Evolutionary conservation across 2,113 vertebrate species (phyloP).

Genomic region (Silurus asotus): DNA sequence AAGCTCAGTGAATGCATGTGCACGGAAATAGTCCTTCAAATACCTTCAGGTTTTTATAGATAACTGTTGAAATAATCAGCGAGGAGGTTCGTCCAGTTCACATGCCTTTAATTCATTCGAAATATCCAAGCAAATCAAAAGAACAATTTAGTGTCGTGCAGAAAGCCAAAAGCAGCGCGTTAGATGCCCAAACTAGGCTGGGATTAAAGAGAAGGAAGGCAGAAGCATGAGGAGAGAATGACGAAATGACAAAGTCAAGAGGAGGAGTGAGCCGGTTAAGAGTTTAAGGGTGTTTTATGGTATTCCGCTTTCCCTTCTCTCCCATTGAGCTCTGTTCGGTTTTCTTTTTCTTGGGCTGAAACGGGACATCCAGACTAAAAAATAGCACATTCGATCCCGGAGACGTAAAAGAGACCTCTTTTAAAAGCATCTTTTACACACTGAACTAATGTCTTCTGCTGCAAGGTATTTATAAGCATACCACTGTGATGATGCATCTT

Average conservation of each 20-base stretch:
- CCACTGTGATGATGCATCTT: neutral
- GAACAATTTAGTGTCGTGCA: constrained; percentile 34
- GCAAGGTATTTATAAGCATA: neutral
- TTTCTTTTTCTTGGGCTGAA: neutral
- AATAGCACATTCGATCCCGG: neutral
- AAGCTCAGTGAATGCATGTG: neutral
- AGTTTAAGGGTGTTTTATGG: neutral
- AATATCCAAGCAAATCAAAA: constrained; percentile 40
- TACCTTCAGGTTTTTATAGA: neutral
- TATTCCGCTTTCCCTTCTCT: constrained; percentile 27
- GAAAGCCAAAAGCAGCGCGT: constrained; percentile 31
- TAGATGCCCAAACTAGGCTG: constrained; percentile 24
- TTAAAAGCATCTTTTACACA: neutral
- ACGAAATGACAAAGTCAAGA: constrained; percentile 14
- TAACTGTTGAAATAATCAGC: neutral
- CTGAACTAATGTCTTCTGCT: neutral
- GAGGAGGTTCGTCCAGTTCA: constrained; percentile 5
- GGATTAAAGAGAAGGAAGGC: constrained; percentile 28
- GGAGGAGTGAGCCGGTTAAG: neutral
- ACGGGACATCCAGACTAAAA: neutral
- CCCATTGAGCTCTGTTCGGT: neutral
- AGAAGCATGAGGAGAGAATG: constrained; percentile 26
- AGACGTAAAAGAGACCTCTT: neutral
- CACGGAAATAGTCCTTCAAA: neutral
- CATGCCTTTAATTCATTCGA: constrained; percentile 12